phyloP scores from a whole-genome alignment of 2,113 vertebrate species.

The Ceyx melanurus region DNA sequence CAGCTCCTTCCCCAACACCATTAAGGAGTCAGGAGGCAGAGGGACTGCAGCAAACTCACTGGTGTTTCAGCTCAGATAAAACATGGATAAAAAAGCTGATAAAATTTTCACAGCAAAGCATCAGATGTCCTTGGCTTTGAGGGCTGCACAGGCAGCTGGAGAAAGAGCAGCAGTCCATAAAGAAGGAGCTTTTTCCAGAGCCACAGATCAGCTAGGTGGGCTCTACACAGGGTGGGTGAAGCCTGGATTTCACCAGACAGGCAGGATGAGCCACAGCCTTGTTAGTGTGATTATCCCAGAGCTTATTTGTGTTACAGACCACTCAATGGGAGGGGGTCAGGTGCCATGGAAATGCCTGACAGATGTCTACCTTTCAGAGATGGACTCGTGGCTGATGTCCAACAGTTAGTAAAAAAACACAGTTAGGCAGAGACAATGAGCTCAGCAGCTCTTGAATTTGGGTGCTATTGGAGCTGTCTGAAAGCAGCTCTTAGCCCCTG shows the following conservation, averaged over 20 bases:
- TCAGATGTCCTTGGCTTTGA: not conserved
- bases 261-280: not conserved
- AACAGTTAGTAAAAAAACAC: not conserved
- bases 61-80: not conserved
- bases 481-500: not conserved
- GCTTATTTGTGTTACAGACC: not conserved
- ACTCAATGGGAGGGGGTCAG: accelerated
- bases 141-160: not conserved
- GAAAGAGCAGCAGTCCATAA: not conserved
- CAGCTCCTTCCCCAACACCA: not conserved
- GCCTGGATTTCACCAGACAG: not conserved
- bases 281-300: not conserved
- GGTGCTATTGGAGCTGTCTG: not conserved
- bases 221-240: not conserved
- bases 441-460: not conserved
- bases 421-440: accelerated
- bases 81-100: not conserved
- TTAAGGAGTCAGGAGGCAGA: not conserved
- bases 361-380: not conserved
- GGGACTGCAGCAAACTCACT: not conserved
- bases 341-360: not conserved
- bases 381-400: not conserved
- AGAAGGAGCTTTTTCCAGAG: not conserved
- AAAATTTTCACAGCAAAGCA: not conserved
- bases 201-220: accelerated